A percentile compares a stretch with the other conserved stretches of the same genome.
Conservation (phyloP, 1,140 invertebrate species). For the Drosophila rhopaloa region DNA sequence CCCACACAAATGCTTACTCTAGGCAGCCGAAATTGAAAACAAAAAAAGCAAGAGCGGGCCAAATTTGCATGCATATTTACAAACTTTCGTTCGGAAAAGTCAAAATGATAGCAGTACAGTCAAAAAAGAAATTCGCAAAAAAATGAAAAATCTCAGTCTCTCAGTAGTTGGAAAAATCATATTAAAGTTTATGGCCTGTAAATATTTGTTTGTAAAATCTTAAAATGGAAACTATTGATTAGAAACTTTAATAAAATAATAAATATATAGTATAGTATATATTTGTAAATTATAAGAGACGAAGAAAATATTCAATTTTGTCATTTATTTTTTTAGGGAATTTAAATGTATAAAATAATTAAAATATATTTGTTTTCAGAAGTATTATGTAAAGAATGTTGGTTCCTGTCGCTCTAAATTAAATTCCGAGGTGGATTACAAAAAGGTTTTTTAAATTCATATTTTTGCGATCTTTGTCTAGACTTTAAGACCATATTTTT, state of each 20-base stretch:
- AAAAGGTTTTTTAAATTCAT: background rate
- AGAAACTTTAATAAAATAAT: no score
- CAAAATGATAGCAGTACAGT: conserved; percentile 32
- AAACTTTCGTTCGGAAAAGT: conserved; percentile 68
- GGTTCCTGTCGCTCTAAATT: no score
- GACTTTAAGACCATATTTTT: background rate
- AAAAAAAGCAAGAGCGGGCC: conserved; percentile 27
- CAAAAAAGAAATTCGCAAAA: background rate
- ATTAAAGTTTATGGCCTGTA: background rate
- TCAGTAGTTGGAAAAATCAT: background rate
- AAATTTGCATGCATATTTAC: conserved; percentile 83
- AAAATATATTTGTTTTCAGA: no score
- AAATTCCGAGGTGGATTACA: no score
- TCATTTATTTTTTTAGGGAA: no score
- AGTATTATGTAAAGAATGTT: no score
- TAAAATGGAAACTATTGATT: background rate
- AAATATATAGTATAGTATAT: no score
- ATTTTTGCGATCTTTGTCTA: no score
- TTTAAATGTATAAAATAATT: no score
- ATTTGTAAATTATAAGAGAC: no score
- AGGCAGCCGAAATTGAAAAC: conserved; percentile 72
- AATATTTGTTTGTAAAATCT: background rate
- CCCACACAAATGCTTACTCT: conserved; percentile 8
- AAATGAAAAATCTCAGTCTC: background rate
- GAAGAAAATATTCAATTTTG: no score